These are phyloP conservation scores for Sphaerodactylus townsendi DNA, from an alignment of 2,113 vertebrate genomes.

Conservation along the genomic window DNA sequence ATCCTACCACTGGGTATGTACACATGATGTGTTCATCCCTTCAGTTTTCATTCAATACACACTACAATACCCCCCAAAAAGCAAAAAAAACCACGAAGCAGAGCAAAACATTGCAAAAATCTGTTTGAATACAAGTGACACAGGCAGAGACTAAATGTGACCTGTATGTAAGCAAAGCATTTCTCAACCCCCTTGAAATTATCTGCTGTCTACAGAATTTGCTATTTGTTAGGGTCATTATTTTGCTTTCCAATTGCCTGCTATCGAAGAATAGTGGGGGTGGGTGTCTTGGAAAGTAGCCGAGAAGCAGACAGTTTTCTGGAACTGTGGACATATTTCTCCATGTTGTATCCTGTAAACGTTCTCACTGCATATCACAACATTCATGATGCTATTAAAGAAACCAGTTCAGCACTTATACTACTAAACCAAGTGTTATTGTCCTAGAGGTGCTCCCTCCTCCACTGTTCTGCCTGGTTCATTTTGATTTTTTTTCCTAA, in stretches of 20 bases:
- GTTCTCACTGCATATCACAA: background rate
- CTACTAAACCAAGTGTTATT: background rate
- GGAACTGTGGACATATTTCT: background rate
- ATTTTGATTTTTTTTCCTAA: background rate
- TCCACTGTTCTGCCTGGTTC: fast-evolving
- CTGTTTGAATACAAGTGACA: background rate
- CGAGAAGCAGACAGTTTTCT: background rate
- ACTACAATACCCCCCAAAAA: background rate
- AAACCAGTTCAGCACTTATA: fast-evolving
- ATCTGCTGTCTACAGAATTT: background rate
- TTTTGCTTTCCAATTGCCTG: background rate
- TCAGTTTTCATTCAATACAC: background rate
- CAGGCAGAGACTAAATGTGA: background rate
- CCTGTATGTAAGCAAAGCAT: background rate
- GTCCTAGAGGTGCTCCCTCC: background rate
- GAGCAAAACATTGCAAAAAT: background rate
- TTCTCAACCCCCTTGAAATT: background rate
- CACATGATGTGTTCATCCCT: background rate
- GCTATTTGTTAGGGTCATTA: background rate
- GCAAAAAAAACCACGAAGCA: background rate
- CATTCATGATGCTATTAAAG: background rate
- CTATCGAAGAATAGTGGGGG: background rate
- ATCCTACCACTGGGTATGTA: no score
- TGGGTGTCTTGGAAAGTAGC: background rate
- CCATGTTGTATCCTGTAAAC: background rate